Conservation (phyloP, 2,797 vertebrate genomes). For the Lithobates pipiens region DNA sequence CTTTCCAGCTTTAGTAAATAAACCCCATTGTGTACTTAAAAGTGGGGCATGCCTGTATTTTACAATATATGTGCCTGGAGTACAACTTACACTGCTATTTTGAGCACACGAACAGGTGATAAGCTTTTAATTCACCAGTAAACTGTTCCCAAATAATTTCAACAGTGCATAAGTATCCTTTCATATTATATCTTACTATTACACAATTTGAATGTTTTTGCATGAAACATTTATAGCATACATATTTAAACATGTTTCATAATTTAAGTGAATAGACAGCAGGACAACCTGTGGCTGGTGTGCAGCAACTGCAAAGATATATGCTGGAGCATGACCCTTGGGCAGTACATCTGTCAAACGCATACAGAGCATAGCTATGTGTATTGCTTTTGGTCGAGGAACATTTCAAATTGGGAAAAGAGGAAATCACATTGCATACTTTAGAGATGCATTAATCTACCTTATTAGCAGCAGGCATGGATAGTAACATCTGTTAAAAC, state of each 20-base stretch:
- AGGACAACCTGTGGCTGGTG: conserved; percentile 47
- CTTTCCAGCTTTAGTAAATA: no score
- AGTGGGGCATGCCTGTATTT: no score
- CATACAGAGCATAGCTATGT: conserved; percentile 36
- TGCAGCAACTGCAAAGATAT: conserved; percentile 29
- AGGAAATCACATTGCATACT: conserved; percentile 48
- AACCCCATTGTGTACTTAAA: no score
- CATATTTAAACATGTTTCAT: conserved; percentile 35
- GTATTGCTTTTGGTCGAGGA: conserved; percentile 35
- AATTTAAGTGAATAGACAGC: conserved; percentile 46
- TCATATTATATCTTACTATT: not conserved
- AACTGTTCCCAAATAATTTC: not conserved
- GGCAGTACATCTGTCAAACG: conserved; percentile 43
- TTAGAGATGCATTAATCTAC: conserved; percentile 36
- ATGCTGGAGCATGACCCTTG: conserved; percentile 40
- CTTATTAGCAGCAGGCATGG: conserved; percentile 45
- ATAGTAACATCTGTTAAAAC: conserved; percentile 44
- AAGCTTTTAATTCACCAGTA: no score
- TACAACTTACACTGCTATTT: no score
- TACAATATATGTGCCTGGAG: no score
- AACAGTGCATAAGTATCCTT: not conserved
- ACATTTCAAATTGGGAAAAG: conserved; percentile 26
- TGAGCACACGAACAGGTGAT: no score
- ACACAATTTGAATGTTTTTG: not conserved
- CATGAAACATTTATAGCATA: not conserved